Conservation (phyloP, 2,797 vertebrate species). For the Mus minutoides region DNA sequence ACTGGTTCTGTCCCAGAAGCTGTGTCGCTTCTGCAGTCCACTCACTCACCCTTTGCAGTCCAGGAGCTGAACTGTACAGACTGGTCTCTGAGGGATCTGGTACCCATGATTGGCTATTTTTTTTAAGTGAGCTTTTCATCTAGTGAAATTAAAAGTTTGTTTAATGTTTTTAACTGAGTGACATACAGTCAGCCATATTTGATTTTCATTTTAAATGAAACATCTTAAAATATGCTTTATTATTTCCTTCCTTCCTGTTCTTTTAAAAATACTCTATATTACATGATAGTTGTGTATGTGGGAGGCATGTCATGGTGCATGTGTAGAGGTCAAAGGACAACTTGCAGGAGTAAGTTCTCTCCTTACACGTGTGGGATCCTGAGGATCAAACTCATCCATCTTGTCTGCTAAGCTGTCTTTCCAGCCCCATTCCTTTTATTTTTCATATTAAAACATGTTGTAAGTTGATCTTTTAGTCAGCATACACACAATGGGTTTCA, state of each 20-base stretch:
- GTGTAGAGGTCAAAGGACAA: background rate
- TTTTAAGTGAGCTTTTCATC: constrained; percentile 15
- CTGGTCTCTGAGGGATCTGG: no score
- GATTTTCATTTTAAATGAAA: constrained; percentile 14
- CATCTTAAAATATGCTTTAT: background rate
- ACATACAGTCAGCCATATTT: background rate
- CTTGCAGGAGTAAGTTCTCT: background rate
- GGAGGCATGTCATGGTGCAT: no score
- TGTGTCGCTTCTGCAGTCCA: no score
- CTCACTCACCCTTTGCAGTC: no score
- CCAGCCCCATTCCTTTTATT: no score
- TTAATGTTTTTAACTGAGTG: background rate
- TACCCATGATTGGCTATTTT: no score
- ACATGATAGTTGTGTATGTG: background rate
- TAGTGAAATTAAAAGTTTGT: background rate
- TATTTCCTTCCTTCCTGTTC: background rate
- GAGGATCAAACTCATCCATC: background rate
- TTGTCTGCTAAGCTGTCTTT: background rate
- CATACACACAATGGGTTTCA: background rate
- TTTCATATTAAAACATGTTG: background rate
- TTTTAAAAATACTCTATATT: background rate
- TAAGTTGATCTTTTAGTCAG: background rate
- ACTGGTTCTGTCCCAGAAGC: no score
- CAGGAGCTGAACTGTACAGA: no score
- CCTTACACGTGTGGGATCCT: no score